Evolutionary conservation across 2,113 vertebrate species (phyloP), one percentile per base, ranked within the genome.

Genomic region (human (Homo sapiens)): DNA sequence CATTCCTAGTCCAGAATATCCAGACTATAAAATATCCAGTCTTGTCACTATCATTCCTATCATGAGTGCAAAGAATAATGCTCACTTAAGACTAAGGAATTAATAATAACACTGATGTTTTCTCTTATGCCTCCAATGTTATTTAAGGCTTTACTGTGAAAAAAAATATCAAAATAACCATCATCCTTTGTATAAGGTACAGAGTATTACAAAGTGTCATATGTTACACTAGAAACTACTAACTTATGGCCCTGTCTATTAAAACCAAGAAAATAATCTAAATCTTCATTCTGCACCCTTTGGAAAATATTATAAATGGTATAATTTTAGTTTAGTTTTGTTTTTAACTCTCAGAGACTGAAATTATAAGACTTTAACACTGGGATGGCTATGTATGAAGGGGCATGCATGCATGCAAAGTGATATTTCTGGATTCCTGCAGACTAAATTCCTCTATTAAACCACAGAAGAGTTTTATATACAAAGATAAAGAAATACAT

Each of bases 141-240:
- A 94, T 27, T 89, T 70, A 86, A 96, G 92, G 80, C 9, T 89
- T 16, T 18, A 27, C 13, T 27, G 1, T n/a, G 48, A 87, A 92
- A 93, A 93, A 89, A 86, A 89, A 45, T 79, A 87, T 35, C 86
- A 66, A 96, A 89, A 38, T n/a, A 93, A 88, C n/a, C 35, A 90
- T 50, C 22, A 82, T 35, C 20, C 30, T 96, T 97, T 78, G 43
- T 61, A 68, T 43, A 88, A 78, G 72, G 70, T 92, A 91, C 2
- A 81, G 12, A 75, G 7, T 85, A 88, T 95, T 87, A 25, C 76
- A 70, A 43, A 84, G n/a, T 55, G 8, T 83, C 17, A 55, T 25
- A 40, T 90, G 20, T 80, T 27, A 3, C 70, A 48, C 61, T 83
- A 57, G 45, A 75, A 35, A 32, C 72, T 76, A 75, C 5, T 20